Conservation (phyloP, 2,888 invertebrate species). For the Orthosia gothica region DNA sequence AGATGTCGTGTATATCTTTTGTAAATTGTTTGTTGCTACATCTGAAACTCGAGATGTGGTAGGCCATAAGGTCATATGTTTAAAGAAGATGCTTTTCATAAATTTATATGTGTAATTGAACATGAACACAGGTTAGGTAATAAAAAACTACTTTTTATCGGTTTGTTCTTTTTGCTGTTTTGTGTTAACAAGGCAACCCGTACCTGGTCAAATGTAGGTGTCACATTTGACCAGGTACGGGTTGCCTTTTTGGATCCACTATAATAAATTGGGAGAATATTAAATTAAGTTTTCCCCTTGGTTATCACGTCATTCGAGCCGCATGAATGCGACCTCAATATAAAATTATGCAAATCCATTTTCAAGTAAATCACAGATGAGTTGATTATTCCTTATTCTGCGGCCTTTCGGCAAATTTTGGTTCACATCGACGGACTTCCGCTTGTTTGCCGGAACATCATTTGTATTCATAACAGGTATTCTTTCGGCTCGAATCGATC, state of each 20-base stretch:
- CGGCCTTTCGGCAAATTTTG: constrained; percentile 62
- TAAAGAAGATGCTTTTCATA: constrained; percentile 42
- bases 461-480: constrained; percentile 66
- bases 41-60: constrained; percentile 32
- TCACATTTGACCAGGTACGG: background rate
- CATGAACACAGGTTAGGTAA: constrained; percentile 27
- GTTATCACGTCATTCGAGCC: constrained; percentile 8
- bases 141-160: background rate
- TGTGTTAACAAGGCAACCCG: too few relatives aligned
- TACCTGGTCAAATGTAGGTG: too few relatives aligned
- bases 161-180: background rate
- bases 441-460: constrained; percentile 64
- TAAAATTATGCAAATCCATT: constrained; percentile 43
- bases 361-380: constrained; percentile 54
- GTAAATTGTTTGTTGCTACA: constrained; percentile 42
- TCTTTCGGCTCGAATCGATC: constrained; percentile 62
- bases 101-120: constrained; percentile 26
- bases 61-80: constrained; percentile 23
- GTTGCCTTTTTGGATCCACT: background rate
- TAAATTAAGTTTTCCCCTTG: constrained; percentile 8
- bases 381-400: constrained; percentile 51
- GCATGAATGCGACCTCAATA: constrained; percentile 34
- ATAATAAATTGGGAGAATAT: constrained; percentile 1
- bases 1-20: constrained; percentile 32
- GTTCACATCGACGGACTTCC: constrained; percentile 55